phyloP scores from a whole-genome alignment of 2,888 invertebrate genomes.

The Aporophyla lueneburgensis region DNA sequence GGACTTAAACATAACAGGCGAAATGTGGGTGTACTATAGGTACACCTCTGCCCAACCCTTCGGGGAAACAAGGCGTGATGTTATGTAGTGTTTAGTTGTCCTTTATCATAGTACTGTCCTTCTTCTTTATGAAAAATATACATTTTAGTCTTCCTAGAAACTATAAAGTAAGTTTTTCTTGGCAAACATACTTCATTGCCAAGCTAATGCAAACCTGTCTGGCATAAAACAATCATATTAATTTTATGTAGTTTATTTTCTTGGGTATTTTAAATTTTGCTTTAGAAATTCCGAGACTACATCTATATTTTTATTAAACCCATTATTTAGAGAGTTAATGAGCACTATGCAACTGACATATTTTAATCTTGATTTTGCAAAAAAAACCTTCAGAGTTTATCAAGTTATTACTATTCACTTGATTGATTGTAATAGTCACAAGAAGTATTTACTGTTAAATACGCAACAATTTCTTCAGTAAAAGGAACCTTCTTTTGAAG shows the following conservation, averaged over 20 bases:
- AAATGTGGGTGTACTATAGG: too few species aligned
- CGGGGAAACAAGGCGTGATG: too few species aligned
- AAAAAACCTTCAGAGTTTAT: too few species aligned
- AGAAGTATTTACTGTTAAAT: not conserved
- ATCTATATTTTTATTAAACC: not conserved
- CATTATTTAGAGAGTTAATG: too few species aligned
- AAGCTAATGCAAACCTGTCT: not conserved
- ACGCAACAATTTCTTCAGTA: too few species aligned
- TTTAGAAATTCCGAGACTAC: not conserved
- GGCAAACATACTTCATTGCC: not conserved
- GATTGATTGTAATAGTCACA: constrained; percentile 21
- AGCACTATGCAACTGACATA: too few species aligned
- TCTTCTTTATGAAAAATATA: not conserved
- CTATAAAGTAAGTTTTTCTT: not conserved
- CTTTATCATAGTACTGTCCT: not conserved
- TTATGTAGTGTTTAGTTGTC: not conserved
- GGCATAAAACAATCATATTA: not conserved
- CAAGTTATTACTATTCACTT: constrained; percentile 9
- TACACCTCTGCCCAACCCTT: too few species aligned
- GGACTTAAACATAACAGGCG: too few species aligned
- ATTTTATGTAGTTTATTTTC: not conserved
- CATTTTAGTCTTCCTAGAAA: not conserved
- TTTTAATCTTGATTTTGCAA: too few species aligned
- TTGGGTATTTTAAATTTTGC: not conserved
- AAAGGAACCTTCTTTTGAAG: too few species aligned